Evolutionary conservation across 1,140 invertebrate genomes (phyloP).

Genomic region (Monochamus saltuarius): DNA sequence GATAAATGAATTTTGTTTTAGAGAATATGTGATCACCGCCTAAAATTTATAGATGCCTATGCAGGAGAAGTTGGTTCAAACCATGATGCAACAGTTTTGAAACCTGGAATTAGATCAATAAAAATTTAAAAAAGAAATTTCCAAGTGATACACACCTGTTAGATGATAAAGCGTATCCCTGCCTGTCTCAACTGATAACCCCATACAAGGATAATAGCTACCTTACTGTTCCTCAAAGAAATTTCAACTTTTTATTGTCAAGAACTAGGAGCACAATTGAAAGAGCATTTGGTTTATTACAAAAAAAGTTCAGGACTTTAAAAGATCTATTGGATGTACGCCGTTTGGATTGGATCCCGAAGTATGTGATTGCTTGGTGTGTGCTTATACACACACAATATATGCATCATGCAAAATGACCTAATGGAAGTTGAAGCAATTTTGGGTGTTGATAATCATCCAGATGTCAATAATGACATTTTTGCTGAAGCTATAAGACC

Average conservation of each 20-base stretch:
- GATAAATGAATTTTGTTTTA: no score
- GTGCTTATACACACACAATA: slow-evolving; percentile 10
- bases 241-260: slow-evolving; percentile 7
- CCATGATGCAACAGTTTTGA: no score
- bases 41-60: no score
- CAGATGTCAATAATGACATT: slow-evolving; percentile 7
- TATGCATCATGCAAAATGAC: slow-evolving; percentile 11
- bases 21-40: no score
- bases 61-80: no score
- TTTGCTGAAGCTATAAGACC: slow-evolving; percentile 8
- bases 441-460: neutral
- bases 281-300: slow-evolving; percentile 8
- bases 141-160: no score
- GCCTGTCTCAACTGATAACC: slow-evolving; percentile 1
- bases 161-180: slow-evolving; percentile 1
- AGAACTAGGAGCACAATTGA: slow-evolving; percentile 8
- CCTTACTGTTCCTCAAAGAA: slow-evolving; percentile 5
- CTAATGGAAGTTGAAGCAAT: slow-evolving; percentile 9
- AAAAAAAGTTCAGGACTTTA: slow-evolving; percentile 7
- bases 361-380: slow-evolving; percentile 8
- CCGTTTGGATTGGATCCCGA: slow-evolving; percentile 6
- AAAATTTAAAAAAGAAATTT: no score
- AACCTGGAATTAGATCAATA: no score
- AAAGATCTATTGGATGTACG: slow-evolving; percentile 12
- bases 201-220: slow-evolving; percentile 2